These are phyloP conservation scores for Apolygus lucorum DNA, from an alignment of 1,140 invertebrate species.

Conservation along the genomic window DNA sequence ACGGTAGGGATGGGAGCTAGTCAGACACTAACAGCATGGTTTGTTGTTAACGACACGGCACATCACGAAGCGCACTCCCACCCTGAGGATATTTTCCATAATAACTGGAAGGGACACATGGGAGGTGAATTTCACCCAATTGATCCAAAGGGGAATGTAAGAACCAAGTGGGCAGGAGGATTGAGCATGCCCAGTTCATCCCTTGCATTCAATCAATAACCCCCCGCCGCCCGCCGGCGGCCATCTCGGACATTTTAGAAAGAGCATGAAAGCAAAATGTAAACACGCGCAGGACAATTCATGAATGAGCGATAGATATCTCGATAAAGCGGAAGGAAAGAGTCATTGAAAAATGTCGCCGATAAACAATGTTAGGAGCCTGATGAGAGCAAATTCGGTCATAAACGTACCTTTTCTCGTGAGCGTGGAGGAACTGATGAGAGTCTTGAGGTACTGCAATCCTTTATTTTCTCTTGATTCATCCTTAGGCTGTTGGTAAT, in stretches of 20 bases:
- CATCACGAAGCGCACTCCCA: background rate
- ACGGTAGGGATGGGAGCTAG: background rate
- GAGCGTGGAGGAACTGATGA: conserved; percentile 4
- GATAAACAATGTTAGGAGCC: background rate
- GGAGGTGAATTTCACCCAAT: conserved; percentile 19
- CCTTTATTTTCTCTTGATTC: conserved; percentile 19
- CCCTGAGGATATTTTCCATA: conserved; percentile 20
- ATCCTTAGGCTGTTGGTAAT: conserved; percentile 1
- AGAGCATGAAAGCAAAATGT: no score
- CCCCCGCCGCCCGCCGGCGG: no score
- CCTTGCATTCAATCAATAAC: no score
- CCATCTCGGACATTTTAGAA: no score
- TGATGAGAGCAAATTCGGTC: background rate
- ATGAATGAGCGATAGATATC: no score
- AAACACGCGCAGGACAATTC: no score
- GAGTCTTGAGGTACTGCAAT: conserved; percentile 9
- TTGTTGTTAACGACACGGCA: background rate
- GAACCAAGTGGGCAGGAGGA: no score
- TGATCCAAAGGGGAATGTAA: conserved; percentile 16
- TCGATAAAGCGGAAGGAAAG: no score
- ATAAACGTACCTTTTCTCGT: background rate
- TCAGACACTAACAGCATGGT: background rate
- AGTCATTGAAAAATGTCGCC: background rate
- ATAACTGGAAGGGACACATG: background rate
- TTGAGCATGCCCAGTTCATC: no score